Conservation (phyloP, 2,888 invertebrate genomes). For the Melanargia galathea region DNA sequence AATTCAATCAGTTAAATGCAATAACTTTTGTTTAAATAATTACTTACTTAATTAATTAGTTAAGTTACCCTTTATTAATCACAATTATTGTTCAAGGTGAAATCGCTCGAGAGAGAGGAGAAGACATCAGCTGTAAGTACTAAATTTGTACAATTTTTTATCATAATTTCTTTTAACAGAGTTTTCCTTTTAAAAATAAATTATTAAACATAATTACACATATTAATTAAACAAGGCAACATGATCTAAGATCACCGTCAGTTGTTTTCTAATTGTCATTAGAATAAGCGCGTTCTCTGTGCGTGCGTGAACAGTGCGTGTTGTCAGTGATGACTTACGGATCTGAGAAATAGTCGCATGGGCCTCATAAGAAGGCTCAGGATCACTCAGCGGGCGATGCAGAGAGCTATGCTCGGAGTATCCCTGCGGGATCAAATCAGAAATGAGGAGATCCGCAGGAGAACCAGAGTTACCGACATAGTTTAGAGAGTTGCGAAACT, state of each 20-base stretch:
- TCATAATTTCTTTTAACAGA: background rate
- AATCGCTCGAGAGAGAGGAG: slow-evolving; percentile 88
- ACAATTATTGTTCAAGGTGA: slow-evolving; percentile 84
- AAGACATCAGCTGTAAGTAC: slow-evolving; percentile 89
- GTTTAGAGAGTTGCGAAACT: too few species aligned
- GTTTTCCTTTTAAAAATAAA: background rate
- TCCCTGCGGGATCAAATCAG: too few species aligned
- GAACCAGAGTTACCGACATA: too few species aligned
- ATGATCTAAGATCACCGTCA: background rate
- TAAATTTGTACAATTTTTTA: background rate
- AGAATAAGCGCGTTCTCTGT: too few species aligned
- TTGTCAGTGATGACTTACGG: too few species aligned
- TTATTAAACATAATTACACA: background rate
- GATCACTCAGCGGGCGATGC: too few species aligned
- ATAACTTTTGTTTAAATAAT: background rate
- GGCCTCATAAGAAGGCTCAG: too few species aligned
- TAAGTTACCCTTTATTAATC: background rate
- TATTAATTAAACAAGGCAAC: background rate
- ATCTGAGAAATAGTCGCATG: too few species aligned
- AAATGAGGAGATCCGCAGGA: too few species aligned
- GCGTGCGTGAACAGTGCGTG: too few species aligned
- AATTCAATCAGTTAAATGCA: background rate
- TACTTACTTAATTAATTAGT: background rate
- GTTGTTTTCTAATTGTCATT: too few species aligned
- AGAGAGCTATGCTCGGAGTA: too few species aligned